Base-by-base conservation (phyloP, 1,140 invertebrate genomes). In the Rhynchophorus ferrugineus region DNA sequence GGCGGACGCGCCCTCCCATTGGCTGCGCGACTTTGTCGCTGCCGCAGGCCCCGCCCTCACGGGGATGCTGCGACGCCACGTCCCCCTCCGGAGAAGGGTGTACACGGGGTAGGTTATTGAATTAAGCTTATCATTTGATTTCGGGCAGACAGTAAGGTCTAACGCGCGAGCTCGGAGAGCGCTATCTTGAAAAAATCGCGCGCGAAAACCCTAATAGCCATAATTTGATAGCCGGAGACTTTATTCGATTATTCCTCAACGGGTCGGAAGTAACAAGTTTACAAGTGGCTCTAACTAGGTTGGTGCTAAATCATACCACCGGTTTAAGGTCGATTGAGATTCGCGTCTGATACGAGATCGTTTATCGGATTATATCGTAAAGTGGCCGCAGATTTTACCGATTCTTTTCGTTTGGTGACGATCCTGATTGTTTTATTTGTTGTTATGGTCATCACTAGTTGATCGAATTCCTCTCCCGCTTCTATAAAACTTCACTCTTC, bases 111-210 rank as follows among this genome's bases (percentile, higher is more conserved):
- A 43, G 59, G 76, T 81, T 80, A 81, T 81, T 80, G 78, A 81
- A 81, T 81, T 81, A 81, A 78, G 77, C 77, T 79, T 78, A 81
- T 81, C 79, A 81, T 81, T 81, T 80, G 78, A 80, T 81, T 81
- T 81, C 76, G 76, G 71, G 75, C 73, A 73, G 72, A 75, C 73
- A 74, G 75, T 75, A 74, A 76, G 75, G 58, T 60, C 59, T 61
- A 58, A 63, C 66, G 64, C 61, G 64, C 53, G 57, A 59, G 63
- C 60, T 51, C 37, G 18, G 55, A 29, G 24, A 5, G 60, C 57
- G 54, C 49, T 49, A 52, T 60, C 57, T 59, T 61, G 59, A 61
- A 60, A 65, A 66, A 67, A 67, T 62, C 58, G 57, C 57, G 63
- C 59, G 61, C 63, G 58, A 62, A 57, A 58, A 54, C 51, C 59